A percentile compares a stretch with the other conserved stretches of the same genome.
These are phyloP conservation scores for Asteroscopus sphinx DNA, from an alignment of 2,888 invertebrate genomes.

Conservation along the genomic window DNA sequence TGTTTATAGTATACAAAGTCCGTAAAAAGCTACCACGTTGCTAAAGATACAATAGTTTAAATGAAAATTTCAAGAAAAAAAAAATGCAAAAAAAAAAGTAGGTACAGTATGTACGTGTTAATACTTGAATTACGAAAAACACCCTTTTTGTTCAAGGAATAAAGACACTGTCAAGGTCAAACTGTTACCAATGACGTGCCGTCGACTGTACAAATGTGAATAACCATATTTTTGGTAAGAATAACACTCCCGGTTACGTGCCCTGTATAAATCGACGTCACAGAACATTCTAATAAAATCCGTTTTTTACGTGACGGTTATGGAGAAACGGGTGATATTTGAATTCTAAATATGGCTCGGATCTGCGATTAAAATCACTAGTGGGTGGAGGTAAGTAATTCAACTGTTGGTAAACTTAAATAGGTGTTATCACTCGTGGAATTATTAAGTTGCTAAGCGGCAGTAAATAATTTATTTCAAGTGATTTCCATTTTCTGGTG, in stretches of 20 bases:
- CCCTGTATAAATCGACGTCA: constrained; percentile 11
- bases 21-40: too few relatives aligned
- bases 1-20: too few relatives aligned
- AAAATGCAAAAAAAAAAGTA: too few relatives aligned
- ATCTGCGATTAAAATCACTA: constrained; percentile 21
- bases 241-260: background rate
- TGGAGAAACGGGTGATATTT: constrained; percentile 27
- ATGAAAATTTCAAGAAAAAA: too few relatives aligned
- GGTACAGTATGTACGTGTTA: too few relatives aligned
- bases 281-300: constrained; percentile 16
- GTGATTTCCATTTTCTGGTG: too few relatives aligned
- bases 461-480: background rate
- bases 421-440: background rate
- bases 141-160: too few relatives aligned
- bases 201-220: background rate
- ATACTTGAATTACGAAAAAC: too few relatives aligned
- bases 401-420: constrained; percentile 6
- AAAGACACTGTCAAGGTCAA: too few relatives aligned
- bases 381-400: constrained; percentile 33
- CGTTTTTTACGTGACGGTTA: constrained; percentile 16
- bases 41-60: too few relatives aligned
- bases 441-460: constrained; percentile 3
- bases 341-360: constrained; percentile 27
- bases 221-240: constrained; percentile 5
- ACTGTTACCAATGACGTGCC: too few relatives aligned